phyloP scores from a whole-genome alignment of 2,113 vertebrate genomes.

The Caranx melampygus region DNA sequence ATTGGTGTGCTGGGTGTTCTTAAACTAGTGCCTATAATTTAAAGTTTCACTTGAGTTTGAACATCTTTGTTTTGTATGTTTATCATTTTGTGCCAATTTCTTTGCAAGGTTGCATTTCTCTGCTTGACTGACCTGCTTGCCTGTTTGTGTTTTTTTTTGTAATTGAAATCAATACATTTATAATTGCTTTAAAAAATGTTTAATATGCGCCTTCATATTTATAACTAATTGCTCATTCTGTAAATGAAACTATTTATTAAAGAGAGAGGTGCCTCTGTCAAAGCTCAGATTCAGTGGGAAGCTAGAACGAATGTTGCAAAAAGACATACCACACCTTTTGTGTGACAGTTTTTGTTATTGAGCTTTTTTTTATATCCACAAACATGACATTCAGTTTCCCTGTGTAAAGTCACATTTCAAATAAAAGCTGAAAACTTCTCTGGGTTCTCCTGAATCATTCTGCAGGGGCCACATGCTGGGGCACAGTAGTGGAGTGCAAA shows the following conservation, averaged over 20 bases:
- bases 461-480: too few relatives aligned
- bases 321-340: conserved; percentile 79
- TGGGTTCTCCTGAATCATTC: not conserved
- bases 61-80: conserved; percentile 84
- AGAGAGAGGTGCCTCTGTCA: conserved; percentile 75
- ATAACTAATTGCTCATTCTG: conserved; percentile 77
- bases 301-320: conserved; percentile 72
- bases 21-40: conserved; percentile 98
- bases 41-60: conserved; percentile 86
- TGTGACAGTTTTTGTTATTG: conserved; percentile 83
- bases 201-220: conserved; percentile 82
- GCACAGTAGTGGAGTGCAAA: too few relatives aligned
- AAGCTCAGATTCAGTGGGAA: conserved; percentile 64
- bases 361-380: conserved; percentile 85
- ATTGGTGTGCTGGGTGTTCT: conserved; percentile 68
- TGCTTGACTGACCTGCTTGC: conserved; percentile 85
- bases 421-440: conserved; percentile 73
- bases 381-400: conserved; percentile 82
- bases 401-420: conserved; percentile 86
- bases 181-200: conserved; percentile 79
- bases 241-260: conserved; percentile 85
- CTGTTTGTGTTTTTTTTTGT: conserved; percentile 67
- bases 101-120: conserved; percentile 83
- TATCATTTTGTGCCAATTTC: conserved; percentile 89
- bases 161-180: conserved; percentile 78